phyloP scores from a whole-genome alignment of 2,797 vertebrate genomes.

The Menidia menidia region DNA sequence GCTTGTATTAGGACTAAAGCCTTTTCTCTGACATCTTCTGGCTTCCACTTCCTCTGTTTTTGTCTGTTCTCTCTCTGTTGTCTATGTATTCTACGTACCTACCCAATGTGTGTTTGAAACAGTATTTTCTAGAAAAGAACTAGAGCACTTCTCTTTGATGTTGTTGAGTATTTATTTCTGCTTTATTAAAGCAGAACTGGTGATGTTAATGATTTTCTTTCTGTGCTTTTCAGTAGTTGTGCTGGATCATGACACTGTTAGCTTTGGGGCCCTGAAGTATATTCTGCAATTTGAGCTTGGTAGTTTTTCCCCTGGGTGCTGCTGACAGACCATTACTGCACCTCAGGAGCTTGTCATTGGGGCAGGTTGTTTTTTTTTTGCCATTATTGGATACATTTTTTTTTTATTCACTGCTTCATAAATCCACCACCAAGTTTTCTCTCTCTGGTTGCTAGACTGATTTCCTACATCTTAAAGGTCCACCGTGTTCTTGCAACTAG shows the following conservation, averaged over 20 bases:
- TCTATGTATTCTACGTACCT: constrained; percentile 14
- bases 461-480: not conserved
- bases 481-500: not conserved
- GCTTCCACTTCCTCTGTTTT: not conserved
- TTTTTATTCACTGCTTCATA: not conserved
- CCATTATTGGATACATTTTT: too few species aligned
- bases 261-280: constrained; percentile 21
- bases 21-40: constrained; percentile 23
- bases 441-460: constrained; percentile 11
- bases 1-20: constrained; percentile 28
- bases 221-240: constrained; percentile 20
- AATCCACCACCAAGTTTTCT: constrained; percentile 7
- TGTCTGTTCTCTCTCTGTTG: constrained; percentile 23
- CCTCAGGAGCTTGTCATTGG: constrained; percentile 3
- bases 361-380: too few species aligned
- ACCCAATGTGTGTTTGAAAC: not conserved
- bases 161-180: constrained; percentile 31
- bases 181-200: too few species aligned
- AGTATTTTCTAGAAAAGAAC: constrained; percentile 21
- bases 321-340: constrained; percentile 43
- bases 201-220: not conserved
- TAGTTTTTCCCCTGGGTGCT: constrained; percentile 16
- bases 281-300: constrained; percentile 48
- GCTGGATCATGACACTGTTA: constrained; percentile 23
- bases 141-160: constrained; percentile 31